Evolutionary conservation across 2,888 invertebrate genomes (phyloP).

Genomic region (Drosophila hawaiiensis): DNA sequence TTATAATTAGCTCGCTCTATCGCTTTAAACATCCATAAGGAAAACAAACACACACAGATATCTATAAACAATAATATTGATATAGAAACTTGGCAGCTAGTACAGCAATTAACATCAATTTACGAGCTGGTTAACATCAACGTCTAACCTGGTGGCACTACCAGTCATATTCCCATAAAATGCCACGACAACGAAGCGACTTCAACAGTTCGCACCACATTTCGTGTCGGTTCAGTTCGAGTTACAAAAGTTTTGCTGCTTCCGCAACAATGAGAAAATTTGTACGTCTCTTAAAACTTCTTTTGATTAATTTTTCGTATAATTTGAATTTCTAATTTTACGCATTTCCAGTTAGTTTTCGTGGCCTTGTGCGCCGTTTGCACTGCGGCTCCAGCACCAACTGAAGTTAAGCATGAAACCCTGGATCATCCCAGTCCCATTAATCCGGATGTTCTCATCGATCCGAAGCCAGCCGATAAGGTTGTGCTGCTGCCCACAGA

Average conservation of each 20-base stretch:
- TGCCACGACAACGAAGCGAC: constrained; percentile 19
- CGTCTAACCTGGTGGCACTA: constrained; percentile 36
- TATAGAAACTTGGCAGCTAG: constrained; percentile 51
- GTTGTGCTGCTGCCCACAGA: constrained; percentile 21
- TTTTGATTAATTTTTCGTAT: not conserved
- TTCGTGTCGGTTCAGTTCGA: constrained; percentile 34
- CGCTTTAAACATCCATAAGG: constrained; percentile 47
- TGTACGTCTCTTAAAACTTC: constrained; percentile 42
- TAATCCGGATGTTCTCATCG: constrained; percentile 75
- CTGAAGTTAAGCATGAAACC: constrained; percentile 29
- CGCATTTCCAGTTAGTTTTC: constrained; percentile 67
- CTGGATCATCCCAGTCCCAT: constrained; percentile 76
- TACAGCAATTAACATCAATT: constrained; percentile 74
- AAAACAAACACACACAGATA: constrained; percentile 31
- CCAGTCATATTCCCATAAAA: constrained; percentile 54
- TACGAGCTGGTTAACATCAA: constrained; percentile 75
- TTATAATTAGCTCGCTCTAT: constrained; percentile 63
- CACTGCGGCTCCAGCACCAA: constrained; percentile 69
- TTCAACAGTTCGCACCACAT: constrained; percentile 50
- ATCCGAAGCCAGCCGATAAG: constrained; percentile 67
- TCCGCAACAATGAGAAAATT: constrained; percentile 35
- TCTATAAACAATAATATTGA: constrained; percentile 37
- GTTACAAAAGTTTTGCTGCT: constrained; percentile 1
- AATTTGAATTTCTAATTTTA: not conserved
- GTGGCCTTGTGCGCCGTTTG: constrained; percentile 65